Percentiles rank a stretch among this genome's conserved stretches.
These are phyloP conservation scores for Isotomurus palustris DNA, from an alignment of 2,888 invertebrate genomes.

Conservation along the genomic window DNA sequence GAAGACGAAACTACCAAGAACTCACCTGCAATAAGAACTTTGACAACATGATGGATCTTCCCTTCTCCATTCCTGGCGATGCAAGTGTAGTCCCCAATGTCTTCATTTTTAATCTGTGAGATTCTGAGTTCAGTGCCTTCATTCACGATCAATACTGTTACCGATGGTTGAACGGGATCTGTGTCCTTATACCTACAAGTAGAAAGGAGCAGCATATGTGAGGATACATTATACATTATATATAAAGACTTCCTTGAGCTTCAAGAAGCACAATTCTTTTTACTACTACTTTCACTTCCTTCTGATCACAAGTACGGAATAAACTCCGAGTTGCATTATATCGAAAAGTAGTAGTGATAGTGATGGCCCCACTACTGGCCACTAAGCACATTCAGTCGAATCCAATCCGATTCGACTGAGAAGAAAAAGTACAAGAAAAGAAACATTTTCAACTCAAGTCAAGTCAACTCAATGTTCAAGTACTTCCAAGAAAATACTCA, in stretches of 20 bases:
- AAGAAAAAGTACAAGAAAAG: constrained; percentile 6
- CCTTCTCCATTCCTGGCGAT: constrained; percentile 83
- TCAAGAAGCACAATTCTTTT: too few species aligned
- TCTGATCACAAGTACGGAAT: too few species aligned
- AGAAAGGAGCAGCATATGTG: not conserved
- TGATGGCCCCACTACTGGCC: not conserved
- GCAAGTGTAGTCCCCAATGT: constrained; percentile 72
- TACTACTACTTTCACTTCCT: not conserved
- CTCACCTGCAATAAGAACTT: constrained; percentile 86
- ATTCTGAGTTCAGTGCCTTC: constrained; percentile 91
- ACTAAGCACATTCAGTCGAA: not conserved
- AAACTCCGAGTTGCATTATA: not conserved
- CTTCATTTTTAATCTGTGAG: constrained; percentile 84
- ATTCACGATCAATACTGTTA: constrained; percentile 65
- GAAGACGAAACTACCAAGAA: constrained; percentile 7
- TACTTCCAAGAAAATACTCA: constrained; percentile 1
- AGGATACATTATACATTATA: too few species aligned
- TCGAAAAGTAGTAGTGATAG: not conserved
- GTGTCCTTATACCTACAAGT: constrained; percentile 45
- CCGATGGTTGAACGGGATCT: constrained; percentile 46
- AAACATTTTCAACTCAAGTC: constrained; percentile 1
- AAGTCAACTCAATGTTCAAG: constrained; percentile 2
- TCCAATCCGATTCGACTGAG: not conserved
- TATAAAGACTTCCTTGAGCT: too few species aligned
- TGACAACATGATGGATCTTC: constrained; percentile 89